A percentile compares a stretch with the other conserved stretches of the same genome.
These are phyloP conservation scores for Saturnia japonica DNA, from an alignment of 2,888 invertebrate genomes.

Conservation along the genomic window DNA sequence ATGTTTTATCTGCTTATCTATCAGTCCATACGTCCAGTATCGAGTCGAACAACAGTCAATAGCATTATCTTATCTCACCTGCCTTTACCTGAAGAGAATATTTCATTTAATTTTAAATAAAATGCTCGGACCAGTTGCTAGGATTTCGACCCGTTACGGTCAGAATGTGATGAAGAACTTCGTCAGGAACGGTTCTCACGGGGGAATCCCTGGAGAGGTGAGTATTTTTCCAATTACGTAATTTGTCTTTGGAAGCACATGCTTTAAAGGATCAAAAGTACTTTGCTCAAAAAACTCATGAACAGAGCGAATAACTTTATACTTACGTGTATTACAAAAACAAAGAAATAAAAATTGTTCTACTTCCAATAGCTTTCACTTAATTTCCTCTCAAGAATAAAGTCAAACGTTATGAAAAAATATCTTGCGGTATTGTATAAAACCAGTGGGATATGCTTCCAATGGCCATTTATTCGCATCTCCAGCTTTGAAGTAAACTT, in stretches of 20 bases:
- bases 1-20: conserved; percentile 40
- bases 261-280: neutral
- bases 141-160: conserved; percentile 59
- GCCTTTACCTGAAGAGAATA: conserved; percentile 36
- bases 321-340: too few species aligned
- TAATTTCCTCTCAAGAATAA: too few species aligned
- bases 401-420: too few species aligned
- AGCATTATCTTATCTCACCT: conserved; percentile 59
- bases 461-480: too few species aligned
- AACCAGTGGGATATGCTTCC: too few species aligned
- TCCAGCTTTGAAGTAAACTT: too few species aligned
- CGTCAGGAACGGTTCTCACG: conserved; percentile 67
- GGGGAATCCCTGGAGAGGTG: conserved; percentile 72
- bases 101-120: conserved; percentile 32
- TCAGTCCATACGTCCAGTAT: conserved; percentile 37
- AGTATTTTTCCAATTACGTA: conserved; percentile 54
- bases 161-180: conserved; percentile 64
- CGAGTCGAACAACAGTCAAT: conserved; percentile 46
- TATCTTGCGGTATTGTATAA: too few species aligned
- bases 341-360: too few species aligned
- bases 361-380: too few species aligned
- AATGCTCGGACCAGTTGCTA: conserved; percentile 71
- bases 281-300: too few species aligned
- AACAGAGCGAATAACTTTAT: too few species aligned
- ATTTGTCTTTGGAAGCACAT: conserved; percentile 25